Conservation (phyloP, 2,797 vertebrate species). For the Tokudaia muenninki region DNA sequence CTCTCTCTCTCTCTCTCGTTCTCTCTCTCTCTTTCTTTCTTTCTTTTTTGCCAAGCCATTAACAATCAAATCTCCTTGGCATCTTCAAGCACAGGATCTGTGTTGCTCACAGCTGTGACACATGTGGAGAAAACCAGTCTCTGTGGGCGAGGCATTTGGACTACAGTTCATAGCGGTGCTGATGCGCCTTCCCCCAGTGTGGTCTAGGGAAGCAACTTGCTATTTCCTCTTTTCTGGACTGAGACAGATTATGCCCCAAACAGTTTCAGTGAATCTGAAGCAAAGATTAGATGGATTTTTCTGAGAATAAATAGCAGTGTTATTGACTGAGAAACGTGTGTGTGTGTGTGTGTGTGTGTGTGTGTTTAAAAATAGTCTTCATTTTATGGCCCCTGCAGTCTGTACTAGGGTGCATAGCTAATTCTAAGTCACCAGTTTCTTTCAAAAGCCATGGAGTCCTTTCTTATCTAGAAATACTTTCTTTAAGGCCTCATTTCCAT, state of each 20-base stretch:
- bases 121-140: neutral
- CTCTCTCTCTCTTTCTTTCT: neutral
- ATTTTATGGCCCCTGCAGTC: neutral
- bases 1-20: neutral
- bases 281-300: neutral
- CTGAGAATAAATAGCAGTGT: neutral
- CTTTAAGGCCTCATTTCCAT: neutral
- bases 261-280: neutral
- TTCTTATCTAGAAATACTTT: neutral
- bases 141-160: neutral
- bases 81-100: neutral
- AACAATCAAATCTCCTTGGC: conserved; percentile 33
- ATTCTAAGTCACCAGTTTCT: neutral
- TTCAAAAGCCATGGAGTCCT: neutral
- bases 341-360: neutral
- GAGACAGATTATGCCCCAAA: neutral
- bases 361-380: neutral
- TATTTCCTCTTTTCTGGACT: neutral
- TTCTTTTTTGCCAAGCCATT: neutral
- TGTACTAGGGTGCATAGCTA: neutral
- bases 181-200: neutral
- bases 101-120: neutral
- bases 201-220: neutral
- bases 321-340: neutral
- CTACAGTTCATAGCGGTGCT: neutral